Conservation (phyloP, 2,113 vertebrate species). For the Plestiodon gilberti region DNA sequence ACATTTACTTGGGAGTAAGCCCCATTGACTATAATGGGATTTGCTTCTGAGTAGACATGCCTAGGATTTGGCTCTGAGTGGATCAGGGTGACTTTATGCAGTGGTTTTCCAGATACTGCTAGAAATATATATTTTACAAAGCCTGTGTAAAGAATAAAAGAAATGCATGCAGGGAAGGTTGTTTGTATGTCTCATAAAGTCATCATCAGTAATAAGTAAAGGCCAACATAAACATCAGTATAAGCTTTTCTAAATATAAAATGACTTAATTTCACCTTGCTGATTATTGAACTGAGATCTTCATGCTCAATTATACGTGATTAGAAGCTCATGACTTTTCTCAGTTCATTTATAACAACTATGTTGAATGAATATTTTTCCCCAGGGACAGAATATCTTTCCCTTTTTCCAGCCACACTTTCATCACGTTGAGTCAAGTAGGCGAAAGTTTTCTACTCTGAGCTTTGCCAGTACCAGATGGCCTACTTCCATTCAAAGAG, state of each 20-base stretch:
- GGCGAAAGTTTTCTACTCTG: neutral
- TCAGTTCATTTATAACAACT: slow-evolving; percentile 36
- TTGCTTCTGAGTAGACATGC: too few species aligned
- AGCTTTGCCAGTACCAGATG: neutral
- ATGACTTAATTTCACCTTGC: slow-evolving; percentile 50
- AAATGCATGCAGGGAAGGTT: neutral
- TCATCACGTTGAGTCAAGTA: neutral
- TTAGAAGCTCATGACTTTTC: slow-evolving; percentile 24
- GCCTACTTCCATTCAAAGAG: neutral
- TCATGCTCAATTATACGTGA: slow-evolving; percentile 55
- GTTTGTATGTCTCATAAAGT: slow-evolving; percentile 25
- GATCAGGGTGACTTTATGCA: neutral
- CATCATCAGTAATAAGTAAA: slow-evolving; percentile 34
- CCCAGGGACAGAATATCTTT: neutral
- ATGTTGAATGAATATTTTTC: slow-evolving; percentile 34
- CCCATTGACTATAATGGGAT: too few species aligned
- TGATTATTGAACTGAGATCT: slow-evolving; percentile 55
- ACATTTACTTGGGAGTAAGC: too few species aligned
- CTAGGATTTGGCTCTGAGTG: too few species aligned
- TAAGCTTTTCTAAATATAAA: slow-evolving; percentile 55
- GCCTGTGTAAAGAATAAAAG: neutral
- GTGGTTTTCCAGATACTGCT: neutral
- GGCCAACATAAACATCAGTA: slow-evolving; percentile 43
- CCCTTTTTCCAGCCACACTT: neutral
- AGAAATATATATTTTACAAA: slow-evolving; percentile 24